Evolutionary conservation across 2,797 vertebrate species (phyloP).

Genomic region (Hafferia zeledoni): DNA sequence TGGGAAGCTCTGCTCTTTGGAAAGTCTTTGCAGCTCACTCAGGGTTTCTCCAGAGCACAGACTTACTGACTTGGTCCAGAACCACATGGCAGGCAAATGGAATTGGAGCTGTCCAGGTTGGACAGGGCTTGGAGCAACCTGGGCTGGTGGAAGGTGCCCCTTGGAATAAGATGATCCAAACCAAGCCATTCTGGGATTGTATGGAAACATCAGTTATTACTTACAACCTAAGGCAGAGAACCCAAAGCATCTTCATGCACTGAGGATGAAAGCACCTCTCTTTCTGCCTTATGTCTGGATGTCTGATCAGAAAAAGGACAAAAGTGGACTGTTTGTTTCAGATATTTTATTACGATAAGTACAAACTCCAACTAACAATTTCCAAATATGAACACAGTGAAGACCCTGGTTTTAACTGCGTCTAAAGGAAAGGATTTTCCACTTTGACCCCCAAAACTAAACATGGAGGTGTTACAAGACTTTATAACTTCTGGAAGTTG

Average conservation of each 20-base stretch:
- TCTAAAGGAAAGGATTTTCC: neutral
- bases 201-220: neutral
- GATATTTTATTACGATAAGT: neutral
- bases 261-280: neutral
- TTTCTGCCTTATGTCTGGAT: neutral
- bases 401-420: neutral
- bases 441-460: neutral
- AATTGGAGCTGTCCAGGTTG: neutral
- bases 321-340: neutral
- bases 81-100: fast-evolving
- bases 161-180: neutral
- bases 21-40: neutral
- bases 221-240: neutral
- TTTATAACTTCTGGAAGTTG: neutral
- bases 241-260: neutral
- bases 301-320: neutral
- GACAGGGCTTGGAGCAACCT: neutral
- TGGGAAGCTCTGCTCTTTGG: neutral
- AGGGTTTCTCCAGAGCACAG: neutral
- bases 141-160: neutral
- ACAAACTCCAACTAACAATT: neutral
- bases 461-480: neutral
- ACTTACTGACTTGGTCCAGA: neutral
- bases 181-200: neutral
- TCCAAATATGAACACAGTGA: neutral